Base-by-base conservation (phyloP, 2,888 invertebrate genomes). In the Luperina nickerlii region DNA sequence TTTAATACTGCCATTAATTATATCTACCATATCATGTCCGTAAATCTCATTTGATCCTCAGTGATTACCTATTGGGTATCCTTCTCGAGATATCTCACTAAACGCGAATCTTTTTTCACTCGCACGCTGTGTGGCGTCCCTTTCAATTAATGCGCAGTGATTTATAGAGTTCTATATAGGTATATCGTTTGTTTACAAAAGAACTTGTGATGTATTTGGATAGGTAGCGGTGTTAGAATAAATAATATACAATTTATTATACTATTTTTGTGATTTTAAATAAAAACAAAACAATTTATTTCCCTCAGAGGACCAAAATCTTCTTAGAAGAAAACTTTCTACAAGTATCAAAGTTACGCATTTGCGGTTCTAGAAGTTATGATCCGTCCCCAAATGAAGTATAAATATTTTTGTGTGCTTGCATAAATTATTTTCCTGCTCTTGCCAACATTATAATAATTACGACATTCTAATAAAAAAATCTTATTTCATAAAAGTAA, bases 121-220 rank as follows among this genome's bases (percentile, higher is more conserved):
- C 87, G 83, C 86, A 86, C 88, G 85, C 85, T 88, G 81, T 83
- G 79, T 84, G 81, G 11, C 78, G 77, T 87, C 79, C 15, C 88
- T 90, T 89, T 88, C 91, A 92, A 93, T 93, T 92, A 92, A 90
- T 82, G 88, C 78, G 74, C 66, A 3, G 85, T 90, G 92, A 92
- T 88, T 91, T 90, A 92, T 91, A 81, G 13, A 60, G 42, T 45
- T 8, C 15, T n/a, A 45, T 11, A 11, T n/a, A 27, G 11, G 20
- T 15, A 32, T 27, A 62, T 27, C 6, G 15, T 62, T 62, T 62
- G 27, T 27, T n/a, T 27, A 15, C 15, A 2, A 15, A 62, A 60
- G 0, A 60, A 15, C 60, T 60, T 27, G 60, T 2, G n/a, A n/a
- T n/a, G 13, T 57, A 57, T 24, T 57, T 20, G 24, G 8, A 24